Percentiles rank a stretch among this genome's conserved stretches.
phyloP scores from a whole-genome alignment of 2,888 invertebrate species.

The Malacosoma neustria region DNA sequence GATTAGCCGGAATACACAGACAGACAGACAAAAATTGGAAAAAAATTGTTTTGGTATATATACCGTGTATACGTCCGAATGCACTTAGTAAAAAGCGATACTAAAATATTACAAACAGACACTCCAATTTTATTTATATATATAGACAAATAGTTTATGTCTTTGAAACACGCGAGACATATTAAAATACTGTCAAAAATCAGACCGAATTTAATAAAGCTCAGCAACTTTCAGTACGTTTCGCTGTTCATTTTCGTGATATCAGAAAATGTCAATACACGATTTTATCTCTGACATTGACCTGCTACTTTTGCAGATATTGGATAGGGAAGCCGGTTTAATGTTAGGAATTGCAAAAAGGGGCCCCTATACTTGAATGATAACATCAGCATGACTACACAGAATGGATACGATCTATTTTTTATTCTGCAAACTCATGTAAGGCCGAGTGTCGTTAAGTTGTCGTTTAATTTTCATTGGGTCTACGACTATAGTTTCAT shows the following conservation, averaged over 20 bases:
- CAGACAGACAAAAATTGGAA: too few species aligned
- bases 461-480: not conserved
- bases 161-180: too few species aligned
- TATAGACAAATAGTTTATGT: too few species aligned
- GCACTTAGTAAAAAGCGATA: too few species aligned
- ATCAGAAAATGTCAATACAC: not conserved
- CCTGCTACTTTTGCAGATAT: conserved; percentile 1
- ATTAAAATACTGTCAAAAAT: too few species aligned
- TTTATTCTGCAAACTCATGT: conserved; percentile 6
- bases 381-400: conserved; percentile 4
- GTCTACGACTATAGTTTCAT: not conserved
- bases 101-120: too few species aligned
- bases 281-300: not conserved
- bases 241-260: not conserved
- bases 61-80: too few species aligned
- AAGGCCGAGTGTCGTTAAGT: conserved; percentile 4
- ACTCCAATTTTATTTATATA: too few species aligned
- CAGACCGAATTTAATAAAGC: too few species aligned
- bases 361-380: not conserved
- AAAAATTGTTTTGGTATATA: too few species aligned
- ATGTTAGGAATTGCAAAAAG: not conserved
- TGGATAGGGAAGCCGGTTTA: not conserved
- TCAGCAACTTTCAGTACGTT: not conserved
- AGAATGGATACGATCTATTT: conserved; percentile 2
- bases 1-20: too few species aligned